phyloP scores from a whole-genome alignment of 2,113 vertebrate genomes.

The Pelobates fuscus region DNA sequence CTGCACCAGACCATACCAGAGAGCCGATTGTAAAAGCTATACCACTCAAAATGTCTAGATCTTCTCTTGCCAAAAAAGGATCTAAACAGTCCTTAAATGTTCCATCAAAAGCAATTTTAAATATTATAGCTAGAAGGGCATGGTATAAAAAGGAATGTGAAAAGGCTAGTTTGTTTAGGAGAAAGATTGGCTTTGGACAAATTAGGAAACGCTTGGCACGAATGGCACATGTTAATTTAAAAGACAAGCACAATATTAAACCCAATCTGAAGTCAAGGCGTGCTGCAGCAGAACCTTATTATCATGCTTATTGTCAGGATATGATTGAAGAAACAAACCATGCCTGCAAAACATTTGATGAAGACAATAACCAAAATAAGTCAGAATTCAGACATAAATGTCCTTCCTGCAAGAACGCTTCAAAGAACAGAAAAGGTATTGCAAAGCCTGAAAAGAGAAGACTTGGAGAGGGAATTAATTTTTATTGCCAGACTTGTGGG shows the following conservation, averaged over 20 bases:
- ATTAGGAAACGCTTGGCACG: conserved; percentile 67
- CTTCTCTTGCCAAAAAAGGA: conserved; percentile 42
- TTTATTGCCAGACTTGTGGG: conserved; percentile 64
- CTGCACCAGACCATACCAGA: conserved; percentile 5
- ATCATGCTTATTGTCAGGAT: conserved; percentile 44
- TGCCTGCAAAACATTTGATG: no score
- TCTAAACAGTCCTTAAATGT: neutral
- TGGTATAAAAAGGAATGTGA: conserved; percentile 53
- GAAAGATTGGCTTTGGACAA: conserved; percentile 61
- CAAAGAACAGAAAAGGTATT: conserved; percentile 65
- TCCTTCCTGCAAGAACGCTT: conserved; percentile 68
- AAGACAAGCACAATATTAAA: conserved; percentile 50
- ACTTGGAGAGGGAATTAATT: conserved; percentile 65
- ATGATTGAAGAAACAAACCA: neutral
- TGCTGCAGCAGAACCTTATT: conserved; percentile 4
- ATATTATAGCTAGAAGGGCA: conserved; percentile 38
- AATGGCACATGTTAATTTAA: conserved; percentile 62
- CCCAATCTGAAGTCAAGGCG: conserved; percentile 26
- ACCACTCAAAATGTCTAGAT: conserved; percentile 45
- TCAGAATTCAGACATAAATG: conserved; percentile 58
- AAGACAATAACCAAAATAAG: no score
- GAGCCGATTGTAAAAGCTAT: conserved; percentile 30
- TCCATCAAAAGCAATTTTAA: conserved; percentile 42
- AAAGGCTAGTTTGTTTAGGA: conserved; percentile 58
- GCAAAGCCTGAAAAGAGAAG: conserved; percentile 67